Percentiles rank a stretch among this genome's conserved stretches.
Evolutionary conservation across 2,113 vertebrate species (phyloP).

Genomic region (Rhinolophus ferrumequinum): DNA sequence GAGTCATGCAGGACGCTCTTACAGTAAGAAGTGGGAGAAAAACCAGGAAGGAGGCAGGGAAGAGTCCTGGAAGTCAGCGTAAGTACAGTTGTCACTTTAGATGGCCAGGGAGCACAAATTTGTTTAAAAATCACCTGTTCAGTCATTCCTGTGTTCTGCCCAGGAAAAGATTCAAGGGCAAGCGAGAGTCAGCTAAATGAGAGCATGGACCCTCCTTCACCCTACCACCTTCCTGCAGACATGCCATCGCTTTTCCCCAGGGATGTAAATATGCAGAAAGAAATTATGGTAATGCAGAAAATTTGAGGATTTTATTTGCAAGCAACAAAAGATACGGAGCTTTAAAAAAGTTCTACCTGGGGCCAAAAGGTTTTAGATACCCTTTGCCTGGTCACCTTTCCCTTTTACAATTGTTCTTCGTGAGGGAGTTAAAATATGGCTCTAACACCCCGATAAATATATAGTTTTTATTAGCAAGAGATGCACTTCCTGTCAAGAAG

Average conservation of each 20-base stretch:
- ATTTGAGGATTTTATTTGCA: neutral
- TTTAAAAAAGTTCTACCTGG: neutral
- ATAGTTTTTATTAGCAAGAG: constrained; percentile 32
- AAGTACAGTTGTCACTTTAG: neutral
- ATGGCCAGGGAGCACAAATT: neutral
- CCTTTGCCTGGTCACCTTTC: neutral
- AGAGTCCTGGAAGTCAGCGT: neutral
- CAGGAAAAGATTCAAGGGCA: neutral
- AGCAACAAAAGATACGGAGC: neutral
- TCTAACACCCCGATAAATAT: neutral
- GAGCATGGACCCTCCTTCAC: neutral
- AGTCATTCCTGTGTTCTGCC: neutral
- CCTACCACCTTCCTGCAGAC: neutral
- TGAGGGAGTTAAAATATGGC: neutral
- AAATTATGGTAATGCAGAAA: neutral
- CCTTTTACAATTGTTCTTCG: neutral
- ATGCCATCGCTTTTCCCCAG: neutral
- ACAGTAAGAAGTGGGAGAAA: constrained; percentile 25
- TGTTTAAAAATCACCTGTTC: neutral
- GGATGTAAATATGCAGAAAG: neutral
- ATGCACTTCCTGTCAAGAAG: neutral
- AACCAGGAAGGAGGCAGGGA: neutral
- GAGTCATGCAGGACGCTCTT: constrained; percentile 9
- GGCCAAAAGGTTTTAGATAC: neutral
- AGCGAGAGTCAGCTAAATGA: neutral